Conservation (phyloP, 37 sponge, comb jelly and placozoan genomes). For the Geodia barretti region DNA sequence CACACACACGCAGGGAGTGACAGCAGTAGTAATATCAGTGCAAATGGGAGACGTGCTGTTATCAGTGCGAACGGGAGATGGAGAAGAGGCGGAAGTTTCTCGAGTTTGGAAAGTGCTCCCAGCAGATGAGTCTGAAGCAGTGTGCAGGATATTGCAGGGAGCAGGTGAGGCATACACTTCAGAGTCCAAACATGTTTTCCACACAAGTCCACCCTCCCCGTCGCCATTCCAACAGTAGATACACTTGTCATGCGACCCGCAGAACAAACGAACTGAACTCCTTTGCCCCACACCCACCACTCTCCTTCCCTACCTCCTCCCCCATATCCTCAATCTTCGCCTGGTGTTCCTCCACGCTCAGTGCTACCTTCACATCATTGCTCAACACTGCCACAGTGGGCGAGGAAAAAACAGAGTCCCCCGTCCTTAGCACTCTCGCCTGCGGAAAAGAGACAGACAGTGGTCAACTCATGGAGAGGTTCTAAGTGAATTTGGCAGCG, state of each 20-base stretch:
- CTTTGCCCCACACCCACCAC: not conserved
- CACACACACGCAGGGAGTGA: conserved; percentile 33
- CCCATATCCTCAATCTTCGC: not conserved
- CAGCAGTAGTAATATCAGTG: not conserved
- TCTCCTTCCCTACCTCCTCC: not conserved
- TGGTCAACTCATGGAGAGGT: conserved; percentile 2
- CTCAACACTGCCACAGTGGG: not conserved
- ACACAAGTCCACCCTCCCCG: conserved; percentile 4
- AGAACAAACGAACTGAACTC: conserved; percentile 14
- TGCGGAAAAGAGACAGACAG: not conserved
- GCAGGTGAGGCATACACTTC: conserved; percentile 69
- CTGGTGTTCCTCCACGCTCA: not conserved
- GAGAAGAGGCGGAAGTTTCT: not conserved
- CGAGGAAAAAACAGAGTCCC: not conserved
- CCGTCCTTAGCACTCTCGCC: not conserved
- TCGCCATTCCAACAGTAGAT: conserved; percentile 68
- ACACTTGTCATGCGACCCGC: conserved; percentile 59
- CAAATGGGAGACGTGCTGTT: not conserved
- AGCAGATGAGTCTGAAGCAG: not conserved
- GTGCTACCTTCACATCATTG: too few relatives aligned
- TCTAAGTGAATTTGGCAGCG: too few relatives aligned
- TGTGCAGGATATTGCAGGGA: not conserved
- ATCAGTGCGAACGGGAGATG: too few relatives aligned
- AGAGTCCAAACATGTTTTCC: conserved; percentile 39
- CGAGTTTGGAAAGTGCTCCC: not conserved